Conservation (phyloP, 2,113 vertebrate genomes). For the Phrynocephalus versicolor region DNA sequence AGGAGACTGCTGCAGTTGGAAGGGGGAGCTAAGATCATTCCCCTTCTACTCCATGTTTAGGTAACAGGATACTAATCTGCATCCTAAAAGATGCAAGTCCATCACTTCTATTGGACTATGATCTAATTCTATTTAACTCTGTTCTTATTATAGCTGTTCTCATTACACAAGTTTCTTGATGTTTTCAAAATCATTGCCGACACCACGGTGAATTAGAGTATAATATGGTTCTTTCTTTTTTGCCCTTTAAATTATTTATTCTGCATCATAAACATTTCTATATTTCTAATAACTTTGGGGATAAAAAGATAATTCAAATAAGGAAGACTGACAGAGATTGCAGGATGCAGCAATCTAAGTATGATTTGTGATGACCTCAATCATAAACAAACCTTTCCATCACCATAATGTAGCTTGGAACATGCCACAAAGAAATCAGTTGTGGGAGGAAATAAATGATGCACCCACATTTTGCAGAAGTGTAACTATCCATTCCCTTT, state of each 20-base stretch:
- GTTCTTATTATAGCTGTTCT: background rate
- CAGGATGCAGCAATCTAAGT: background rate
- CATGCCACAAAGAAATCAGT: background rate
- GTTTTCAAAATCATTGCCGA: slow-evolving; percentile 8
- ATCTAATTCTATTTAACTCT: too few species aligned
- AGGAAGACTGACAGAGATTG: background rate
- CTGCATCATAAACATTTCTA: background rate
- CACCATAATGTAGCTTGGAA: background rate
- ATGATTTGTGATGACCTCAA: slow-evolving; percentile 6
- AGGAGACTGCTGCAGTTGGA: too few species aligned
- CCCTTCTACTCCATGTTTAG: too few species aligned
- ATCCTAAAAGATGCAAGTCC: too few species aligned
- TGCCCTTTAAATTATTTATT: slow-evolving; percentile 3
- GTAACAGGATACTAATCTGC: too few species aligned
- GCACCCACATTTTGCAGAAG: background rate
- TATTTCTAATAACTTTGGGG: slow-evolving; percentile 4
- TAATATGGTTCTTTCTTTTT: background rate
- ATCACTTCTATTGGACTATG: background rate
- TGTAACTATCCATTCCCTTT: background rate
- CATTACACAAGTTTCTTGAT: background rate
- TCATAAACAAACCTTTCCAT: background rate
- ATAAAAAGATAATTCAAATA: background rate
- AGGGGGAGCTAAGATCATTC: too few species aligned
- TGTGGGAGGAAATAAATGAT: background rate
- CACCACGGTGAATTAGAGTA: background rate